These are phyloP conservation scores for Caranx ignobilis DNA, from an alignment of 2,113 vertebrate species.

Conservation along the genomic window DNA sequence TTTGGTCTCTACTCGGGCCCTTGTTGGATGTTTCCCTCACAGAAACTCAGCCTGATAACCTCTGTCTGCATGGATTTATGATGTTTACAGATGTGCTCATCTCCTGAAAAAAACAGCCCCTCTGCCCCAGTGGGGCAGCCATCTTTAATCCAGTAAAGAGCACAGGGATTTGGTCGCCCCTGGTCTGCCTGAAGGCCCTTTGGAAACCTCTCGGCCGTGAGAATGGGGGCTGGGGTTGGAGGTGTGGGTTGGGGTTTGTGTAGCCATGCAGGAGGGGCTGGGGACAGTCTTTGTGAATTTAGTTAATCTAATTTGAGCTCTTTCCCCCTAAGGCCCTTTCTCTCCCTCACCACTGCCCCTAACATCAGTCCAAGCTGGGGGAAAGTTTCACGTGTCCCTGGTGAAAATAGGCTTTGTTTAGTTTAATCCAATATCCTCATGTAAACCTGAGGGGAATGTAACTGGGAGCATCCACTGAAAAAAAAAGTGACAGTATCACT, in stretches of 20 bases:
- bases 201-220: conserved; percentile 80
- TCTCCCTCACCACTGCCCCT: conserved; percentile 53
- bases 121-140: conserved; percentile 55
- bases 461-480: conserved; percentile 39
- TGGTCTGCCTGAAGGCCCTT: conserved; percentile 77
- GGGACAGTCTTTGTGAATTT: conserved; percentile 84
- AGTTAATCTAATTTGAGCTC: conserved; percentile 84
- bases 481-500: conserved; percentile 36
- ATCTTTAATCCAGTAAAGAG: conserved; percentile 81
- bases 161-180: conserved; percentile 76
- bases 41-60: conserved; percentile 39
- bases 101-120: conserved; percentile 60
- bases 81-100: conserved; percentile 80
- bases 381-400: conserved; percentile 67
- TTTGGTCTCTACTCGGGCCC: not conserved
- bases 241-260: conserved; percentile 77
- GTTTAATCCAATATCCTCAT: conserved; percentile 77
- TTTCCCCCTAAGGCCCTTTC: conserved; percentile 71
- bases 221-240: conserved; percentile 76
- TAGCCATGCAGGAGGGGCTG: conserved; percentile 72
- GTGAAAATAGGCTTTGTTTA: conserved; percentile 77
- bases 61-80: conserved; percentile 50
- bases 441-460: conserved; percentile 52
- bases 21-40: conserved; percentile 7
- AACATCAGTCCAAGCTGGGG: conserved; percentile 67